Conservation (phyloP, 2,888 invertebrate genomes). For the Melieria crassipennis region DNA sequence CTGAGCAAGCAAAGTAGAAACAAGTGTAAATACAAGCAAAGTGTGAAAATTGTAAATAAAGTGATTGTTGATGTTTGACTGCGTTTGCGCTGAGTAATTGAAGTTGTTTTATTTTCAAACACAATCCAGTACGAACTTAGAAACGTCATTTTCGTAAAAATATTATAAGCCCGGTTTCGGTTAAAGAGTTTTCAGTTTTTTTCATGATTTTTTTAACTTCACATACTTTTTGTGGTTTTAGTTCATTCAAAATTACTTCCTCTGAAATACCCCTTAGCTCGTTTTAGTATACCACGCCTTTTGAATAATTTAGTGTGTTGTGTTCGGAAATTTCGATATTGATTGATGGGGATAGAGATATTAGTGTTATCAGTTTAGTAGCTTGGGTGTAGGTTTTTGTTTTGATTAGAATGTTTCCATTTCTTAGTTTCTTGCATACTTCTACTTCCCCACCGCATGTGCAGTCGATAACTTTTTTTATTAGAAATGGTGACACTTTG, state of each 20-base stretch:
- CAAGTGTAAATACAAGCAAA: too few species aligned
- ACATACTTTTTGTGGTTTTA: constrained; percentile 8
- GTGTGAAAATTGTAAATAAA: too few species aligned
- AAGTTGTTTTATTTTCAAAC: too few species aligned
- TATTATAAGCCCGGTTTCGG: constrained; percentile 34
- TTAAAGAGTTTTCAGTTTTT: constrained; percentile 19
- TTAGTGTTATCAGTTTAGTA: too few species aligned
- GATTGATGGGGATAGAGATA: too few species aligned
- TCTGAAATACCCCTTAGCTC: constrained; percentile 10
- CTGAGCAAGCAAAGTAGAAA: too few species aligned
- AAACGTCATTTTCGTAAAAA: too few species aligned
- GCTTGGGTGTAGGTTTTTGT: constrained; percentile 5
- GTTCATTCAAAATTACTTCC: background rate
- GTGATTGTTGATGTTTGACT: too few species aligned
- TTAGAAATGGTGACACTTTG: constrained; percentile 22
- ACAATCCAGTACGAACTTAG: too few species aligned
- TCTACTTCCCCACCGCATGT: constrained; percentile 15
- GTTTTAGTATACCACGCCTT: constrained; percentile 20
- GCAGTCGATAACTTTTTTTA: constrained; percentile 16
- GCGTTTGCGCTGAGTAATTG: too few species aligned
- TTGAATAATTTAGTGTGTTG: constrained; percentile 6
- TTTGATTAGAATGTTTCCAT: constrained; percentile 11
- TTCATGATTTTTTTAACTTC: constrained; percentile 31
- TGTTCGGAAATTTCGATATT: too few species aligned
- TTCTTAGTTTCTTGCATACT: constrained; percentile 20